Conservation (phyloP, 2,888 invertebrate species). For the Cartodere bifasciata region DNA sequence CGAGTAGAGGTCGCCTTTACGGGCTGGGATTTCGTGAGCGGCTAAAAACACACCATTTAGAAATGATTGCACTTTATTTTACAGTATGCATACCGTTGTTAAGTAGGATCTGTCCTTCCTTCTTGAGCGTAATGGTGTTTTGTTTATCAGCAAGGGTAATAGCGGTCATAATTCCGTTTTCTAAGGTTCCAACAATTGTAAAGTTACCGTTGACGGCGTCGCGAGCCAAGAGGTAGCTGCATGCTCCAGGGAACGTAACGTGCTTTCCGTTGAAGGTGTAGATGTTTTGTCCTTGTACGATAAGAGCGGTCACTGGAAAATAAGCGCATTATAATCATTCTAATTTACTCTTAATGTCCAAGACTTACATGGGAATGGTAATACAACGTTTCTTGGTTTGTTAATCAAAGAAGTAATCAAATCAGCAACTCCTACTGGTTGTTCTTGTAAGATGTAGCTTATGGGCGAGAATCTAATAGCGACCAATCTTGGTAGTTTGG, state of each 20-base stretch:
- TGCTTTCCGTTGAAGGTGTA: slow-evolving; percentile 82
- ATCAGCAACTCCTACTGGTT: slow-evolving; percentile 42
- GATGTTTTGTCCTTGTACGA: slow-evolving; percentile 71
- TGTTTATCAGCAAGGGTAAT: slow-evolving; percentile 57
- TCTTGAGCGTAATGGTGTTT: slow-evolving; percentile 42
- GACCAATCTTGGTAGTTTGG: slow-evolving; percentile 42
- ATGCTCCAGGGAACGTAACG: slow-evolving; percentile 65
- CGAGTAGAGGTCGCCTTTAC: slow-evolving; percentile 37
- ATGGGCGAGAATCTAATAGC: slow-evolving; percentile 47
- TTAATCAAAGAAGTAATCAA: slow-evolving; percentile 40
- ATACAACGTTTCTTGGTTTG: slow-evolving; percentile 45
- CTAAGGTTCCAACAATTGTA: slow-evolving; percentile 60
- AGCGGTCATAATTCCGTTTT: slow-evolving; percentile 53
- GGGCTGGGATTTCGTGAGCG: slow-evolving; percentile 7
- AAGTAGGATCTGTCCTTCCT: slow-evolving; percentile 45
- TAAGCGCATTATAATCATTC: background rate
- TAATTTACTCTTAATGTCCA: background rate
- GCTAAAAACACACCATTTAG: slow-evolving; percentile 7
- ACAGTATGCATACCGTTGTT: slow-evolving; percentile 49
- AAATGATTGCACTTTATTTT: background rate
- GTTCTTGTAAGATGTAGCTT: slow-evolving; percentile 45
- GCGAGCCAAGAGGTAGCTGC: slow-evolving; percentile 72
- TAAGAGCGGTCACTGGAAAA: slow-evolving; percentile 49
- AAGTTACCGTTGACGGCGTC: slow-evolving; percentile 82
- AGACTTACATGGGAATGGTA: slow-evolving; percentile 49